Evolutionary conservation across 2,888 invertebrate genomes (phyloP).

Genomic region (Torymus auratus): DNA sequence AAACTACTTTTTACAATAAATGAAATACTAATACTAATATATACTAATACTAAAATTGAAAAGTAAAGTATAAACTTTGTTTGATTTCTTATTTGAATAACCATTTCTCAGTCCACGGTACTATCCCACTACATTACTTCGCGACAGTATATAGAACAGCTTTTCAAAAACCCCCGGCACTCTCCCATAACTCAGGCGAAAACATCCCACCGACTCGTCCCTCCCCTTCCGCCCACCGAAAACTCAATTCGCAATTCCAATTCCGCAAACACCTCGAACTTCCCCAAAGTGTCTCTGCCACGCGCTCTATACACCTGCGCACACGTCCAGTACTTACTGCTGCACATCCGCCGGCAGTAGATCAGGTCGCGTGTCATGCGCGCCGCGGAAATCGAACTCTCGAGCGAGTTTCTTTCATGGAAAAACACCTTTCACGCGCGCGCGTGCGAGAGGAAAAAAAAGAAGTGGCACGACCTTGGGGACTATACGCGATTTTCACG

Average conservation of each 20-base stretch:
- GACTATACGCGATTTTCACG: slow-evolving; percentile 12
- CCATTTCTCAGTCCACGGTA: too few relatives aligned
- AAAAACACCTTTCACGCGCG: slow-evolving; percentile 38
- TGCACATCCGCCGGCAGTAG: slow-evolving; percentile 20
- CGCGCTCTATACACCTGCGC: background rate
- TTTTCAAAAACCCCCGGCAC: too few relatives aligned
- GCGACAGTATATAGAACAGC: too few relatives aligned
- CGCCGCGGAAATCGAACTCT: slow-evolving; percentile 31
- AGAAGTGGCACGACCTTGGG: slow-evolving; percentile 47
- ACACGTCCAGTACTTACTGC: background rate
- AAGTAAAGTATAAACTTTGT: too few relatives aligned
- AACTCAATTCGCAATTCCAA: background rate
- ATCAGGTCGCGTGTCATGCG: slow-evolving; percentile 42
- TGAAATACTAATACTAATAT: too few relatives aligned
- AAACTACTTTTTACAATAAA: too few relatives aligned
- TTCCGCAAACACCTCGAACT: slow-evolving; percentile 10
- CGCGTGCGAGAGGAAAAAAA: background rate
- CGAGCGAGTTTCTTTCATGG: slow-evolving; percentile 33
- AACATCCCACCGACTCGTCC: too few relatives aligned
- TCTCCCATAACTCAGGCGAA: too few relatives aligned
- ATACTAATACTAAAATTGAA: too few relatives aligned
- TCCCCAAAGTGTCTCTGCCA: background rate
- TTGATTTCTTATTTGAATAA: too few relatives aligned
- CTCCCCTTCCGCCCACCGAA: too few relatives aligned
- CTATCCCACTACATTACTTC: too few relatives aligned